Evolutionary conservation across 1,140 invertebrate genomes (phyloP).

Genomic region (Drosophila kurseongensis): DNA sequence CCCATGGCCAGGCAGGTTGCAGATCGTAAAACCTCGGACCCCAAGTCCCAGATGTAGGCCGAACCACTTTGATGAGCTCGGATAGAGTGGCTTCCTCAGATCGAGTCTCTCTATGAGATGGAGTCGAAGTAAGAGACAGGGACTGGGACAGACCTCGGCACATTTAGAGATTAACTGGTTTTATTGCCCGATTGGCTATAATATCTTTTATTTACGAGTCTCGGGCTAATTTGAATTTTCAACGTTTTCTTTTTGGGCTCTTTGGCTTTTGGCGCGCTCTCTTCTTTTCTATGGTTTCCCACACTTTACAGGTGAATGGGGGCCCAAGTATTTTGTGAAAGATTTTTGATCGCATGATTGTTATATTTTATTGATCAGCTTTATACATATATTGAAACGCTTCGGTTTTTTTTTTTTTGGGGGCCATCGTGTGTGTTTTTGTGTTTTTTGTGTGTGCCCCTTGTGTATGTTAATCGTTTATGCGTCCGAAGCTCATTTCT

Average conservation of each 20-base stretch:
- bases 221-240: conserved; percentile 84
- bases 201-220: conserved; percentile 84
- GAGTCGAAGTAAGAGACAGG: conserved; percentile 25
- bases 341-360: conserved; percentile 82
- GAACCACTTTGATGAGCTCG: conserved; percentile 49
- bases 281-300: conserved; percentile 76
- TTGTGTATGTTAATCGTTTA: conserved; percentile 79
- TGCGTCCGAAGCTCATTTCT: conserved; percentile 68
- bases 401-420: conserved; percentile 57
- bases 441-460: neutral
- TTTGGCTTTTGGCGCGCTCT: conserved; percentile 50
- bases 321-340: conserved; percentile 62
- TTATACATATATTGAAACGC: conserved; percentile 64
- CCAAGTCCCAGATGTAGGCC: conserved; percentile 43
- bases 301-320: conserved; percentile 84
- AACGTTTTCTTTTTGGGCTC: conserved; percentile 73
- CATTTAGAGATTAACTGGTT: conserved; percentile 84
- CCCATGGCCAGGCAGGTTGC: conserved; percentile 41
- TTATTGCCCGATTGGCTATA: conserved; percentile 83
- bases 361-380: conserved; percentile 80
- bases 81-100: conserved; percentile 36
- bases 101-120: conserved; percentile 35
- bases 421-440: conserved; percentile 73
- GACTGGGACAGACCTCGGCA: conserved; percentile 39
- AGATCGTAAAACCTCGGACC: conserved; percentile 36